phyloP scores from a whole-genome alignment of 1,140 invertebrate genomes.

The Conus ventricosus region DNA sequence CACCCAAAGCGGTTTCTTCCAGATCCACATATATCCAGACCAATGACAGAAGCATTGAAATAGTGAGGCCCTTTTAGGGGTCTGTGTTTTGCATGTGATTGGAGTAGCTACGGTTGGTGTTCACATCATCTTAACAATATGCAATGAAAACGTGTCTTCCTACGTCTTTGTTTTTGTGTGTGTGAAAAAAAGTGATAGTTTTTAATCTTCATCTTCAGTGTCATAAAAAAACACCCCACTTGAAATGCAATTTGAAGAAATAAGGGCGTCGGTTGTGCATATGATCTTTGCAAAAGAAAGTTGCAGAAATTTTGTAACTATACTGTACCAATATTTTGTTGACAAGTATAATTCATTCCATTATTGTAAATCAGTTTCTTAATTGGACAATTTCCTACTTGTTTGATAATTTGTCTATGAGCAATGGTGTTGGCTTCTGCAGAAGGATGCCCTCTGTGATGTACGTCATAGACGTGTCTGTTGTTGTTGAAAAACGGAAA shows the following conservation, averaged over 20 bases:
- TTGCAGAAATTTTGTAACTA: neutral
- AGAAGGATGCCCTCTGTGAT: neutral
- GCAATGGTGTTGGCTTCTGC: neutral
- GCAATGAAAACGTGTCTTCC: neutral
- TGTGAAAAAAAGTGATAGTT: neutral
- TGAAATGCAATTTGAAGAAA: neutral
- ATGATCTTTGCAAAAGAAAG: neutral
- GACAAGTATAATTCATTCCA: conserved; percentile 13
- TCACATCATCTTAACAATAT: neutral
- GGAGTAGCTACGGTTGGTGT: neutral
- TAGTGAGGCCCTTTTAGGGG: neutral
- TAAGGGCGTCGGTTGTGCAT: neutral
- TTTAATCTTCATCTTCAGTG: neutral
- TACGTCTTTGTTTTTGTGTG: neutral
- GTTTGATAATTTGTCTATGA: neutral
- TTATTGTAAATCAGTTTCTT: neutral
- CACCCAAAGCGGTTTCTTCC: neutral
- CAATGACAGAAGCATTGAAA: neutral
- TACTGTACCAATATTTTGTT: neutral
- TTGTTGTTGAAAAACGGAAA: too few species aligned
- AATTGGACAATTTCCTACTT: neutral
- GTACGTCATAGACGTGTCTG: neutral
- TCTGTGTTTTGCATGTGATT: neutral
- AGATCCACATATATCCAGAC: neutral
- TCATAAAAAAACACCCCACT: neutral